phyloP scores from a whole-genome alignment of 2,113 vertebrate species.

The Callipepla californica region DNA sequence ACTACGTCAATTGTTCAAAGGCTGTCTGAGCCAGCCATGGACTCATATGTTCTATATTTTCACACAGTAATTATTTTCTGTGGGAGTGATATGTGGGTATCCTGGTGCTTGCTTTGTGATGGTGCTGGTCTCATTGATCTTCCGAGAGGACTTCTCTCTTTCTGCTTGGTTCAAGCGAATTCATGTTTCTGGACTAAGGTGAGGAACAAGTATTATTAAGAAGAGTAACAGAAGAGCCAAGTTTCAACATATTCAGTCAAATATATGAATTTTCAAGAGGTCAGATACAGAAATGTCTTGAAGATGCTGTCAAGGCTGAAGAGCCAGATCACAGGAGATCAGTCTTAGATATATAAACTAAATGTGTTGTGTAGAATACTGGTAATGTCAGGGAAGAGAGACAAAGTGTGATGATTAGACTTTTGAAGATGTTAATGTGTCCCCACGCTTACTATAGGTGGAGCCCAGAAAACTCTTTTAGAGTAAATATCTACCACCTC shows the following conservation, averaged over 20 bases:
- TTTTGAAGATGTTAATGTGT: slow-evolving; percentile 6
- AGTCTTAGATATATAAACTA: slow-evolving; percentile 1
- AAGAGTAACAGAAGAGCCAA: background rate
- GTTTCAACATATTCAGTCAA: background rate
- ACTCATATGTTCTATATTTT: background rate
- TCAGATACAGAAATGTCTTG: background rate
- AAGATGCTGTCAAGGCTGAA: background rate
- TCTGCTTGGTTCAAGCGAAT: background rate
- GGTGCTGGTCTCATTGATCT: background rate
- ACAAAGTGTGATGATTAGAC: background rate
- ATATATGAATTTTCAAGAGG: background rate
- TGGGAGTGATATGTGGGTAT: background rate
- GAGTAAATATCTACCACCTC: background rate
- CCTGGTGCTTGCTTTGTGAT: background rate
- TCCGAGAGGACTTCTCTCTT: background rate
- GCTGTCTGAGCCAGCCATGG: slow-evolving; percentile 30
- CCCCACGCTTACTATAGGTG: background rate
- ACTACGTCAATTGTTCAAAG: background rate
- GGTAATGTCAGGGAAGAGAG: background rate
- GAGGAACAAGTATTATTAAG: background rate
- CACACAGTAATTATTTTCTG: background rate
- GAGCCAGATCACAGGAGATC: background rate
- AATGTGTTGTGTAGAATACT: background rate
- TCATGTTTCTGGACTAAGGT: background rate
- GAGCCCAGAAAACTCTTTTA: background rate